phyloP scores from a whole-genome alignment of 64 coral and sea anemone species.

The Actinia tenebrosa region DNA sequence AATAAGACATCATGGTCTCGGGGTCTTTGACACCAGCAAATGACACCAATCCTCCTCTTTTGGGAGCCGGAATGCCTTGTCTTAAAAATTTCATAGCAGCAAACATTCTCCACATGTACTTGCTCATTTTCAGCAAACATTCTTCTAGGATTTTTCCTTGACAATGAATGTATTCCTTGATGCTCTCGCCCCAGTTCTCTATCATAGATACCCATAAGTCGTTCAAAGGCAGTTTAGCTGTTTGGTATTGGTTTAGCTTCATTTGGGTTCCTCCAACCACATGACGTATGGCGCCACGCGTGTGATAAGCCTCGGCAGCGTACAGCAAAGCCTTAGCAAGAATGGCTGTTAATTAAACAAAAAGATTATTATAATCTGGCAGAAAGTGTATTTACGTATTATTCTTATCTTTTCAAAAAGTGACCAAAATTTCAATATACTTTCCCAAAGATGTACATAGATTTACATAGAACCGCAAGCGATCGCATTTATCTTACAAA shows the following conservation, averaged over 20 bases:
- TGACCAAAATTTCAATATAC: too few species aligned
- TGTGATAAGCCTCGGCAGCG: constrained; percentile 59
- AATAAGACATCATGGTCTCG: background rate
- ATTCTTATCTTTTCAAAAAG: too few species aligned
- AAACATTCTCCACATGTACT: constrained; percentile 74
- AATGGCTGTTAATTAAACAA: background rate
- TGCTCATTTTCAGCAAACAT: constrained; percentile 67
- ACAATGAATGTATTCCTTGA: constrained; percentile 51
- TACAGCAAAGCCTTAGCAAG: constrained; percentile 29
- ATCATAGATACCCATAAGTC: constrained; percentile 80
- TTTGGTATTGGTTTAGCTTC: background rate
- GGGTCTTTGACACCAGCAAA: background rate
- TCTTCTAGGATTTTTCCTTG: background rate
- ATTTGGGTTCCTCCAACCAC: constrained; percentile 56
- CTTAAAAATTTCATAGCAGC: constrained; percentile 13
- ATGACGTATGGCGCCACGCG: constrained; percentile 56
- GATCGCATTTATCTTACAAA: too few species aligned
- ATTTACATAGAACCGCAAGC: too few species aligned
- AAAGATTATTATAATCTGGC: too few species aligned
- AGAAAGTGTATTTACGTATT: too few species aligned
- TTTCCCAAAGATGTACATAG: too few species aligned
- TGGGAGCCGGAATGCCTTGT: background rate
- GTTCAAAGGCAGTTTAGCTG: constrained; percentile 8
- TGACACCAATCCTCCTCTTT: background rate
- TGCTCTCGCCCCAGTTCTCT: constrained; percentile 68